phyloP scores from a whole-genome alignment of 1,140 invertebrate genomes.

The Pomacea maculata region DNA sequence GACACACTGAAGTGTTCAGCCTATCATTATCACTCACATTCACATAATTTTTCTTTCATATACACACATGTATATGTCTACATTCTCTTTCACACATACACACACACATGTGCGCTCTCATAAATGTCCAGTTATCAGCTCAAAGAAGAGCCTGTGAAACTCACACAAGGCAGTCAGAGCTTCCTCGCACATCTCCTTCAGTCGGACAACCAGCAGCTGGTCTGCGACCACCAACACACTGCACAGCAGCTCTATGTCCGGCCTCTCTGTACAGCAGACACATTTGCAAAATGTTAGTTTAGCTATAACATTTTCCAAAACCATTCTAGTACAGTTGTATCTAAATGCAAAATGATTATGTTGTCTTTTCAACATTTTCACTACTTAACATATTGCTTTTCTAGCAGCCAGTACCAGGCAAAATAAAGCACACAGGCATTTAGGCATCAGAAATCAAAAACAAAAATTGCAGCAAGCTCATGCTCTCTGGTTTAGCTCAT shows the following conservation, averaged over 20 bases:
- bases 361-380: not conserved
- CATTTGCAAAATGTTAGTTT: not conserved
- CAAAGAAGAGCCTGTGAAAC: slow-evolving; percentile 21
- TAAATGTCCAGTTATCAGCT: not conserved
- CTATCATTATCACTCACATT: too few species aligned
- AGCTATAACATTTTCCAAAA: not conserved
- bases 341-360: not conserved
- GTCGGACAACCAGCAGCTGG: slow-evolving; percentile 73
- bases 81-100: too few species aligned
- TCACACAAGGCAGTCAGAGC: slow-evolving; percentile 69
- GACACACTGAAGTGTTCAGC: too few species aligned
- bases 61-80: too few species aligned
- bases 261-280: slow-evolving; percentile 60
- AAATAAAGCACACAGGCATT: too few species aligned
- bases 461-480: too few species aligned
- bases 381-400: too few species aligned
- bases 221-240: slow-evolving; percentile 77
- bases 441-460: too few species aligned
- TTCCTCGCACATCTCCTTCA: slow-evolving; percentile 76
- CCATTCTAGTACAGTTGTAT: not conserved
- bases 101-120: too few species aligned
- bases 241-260: slow-evolving; percentile 72
- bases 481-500: too few species aligned
- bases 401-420: too few species aligned
- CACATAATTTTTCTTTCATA: too few species aligned